Conservation (phyloP, 1,140 invertebrate species). For the Coelopa frigida region DNA sequence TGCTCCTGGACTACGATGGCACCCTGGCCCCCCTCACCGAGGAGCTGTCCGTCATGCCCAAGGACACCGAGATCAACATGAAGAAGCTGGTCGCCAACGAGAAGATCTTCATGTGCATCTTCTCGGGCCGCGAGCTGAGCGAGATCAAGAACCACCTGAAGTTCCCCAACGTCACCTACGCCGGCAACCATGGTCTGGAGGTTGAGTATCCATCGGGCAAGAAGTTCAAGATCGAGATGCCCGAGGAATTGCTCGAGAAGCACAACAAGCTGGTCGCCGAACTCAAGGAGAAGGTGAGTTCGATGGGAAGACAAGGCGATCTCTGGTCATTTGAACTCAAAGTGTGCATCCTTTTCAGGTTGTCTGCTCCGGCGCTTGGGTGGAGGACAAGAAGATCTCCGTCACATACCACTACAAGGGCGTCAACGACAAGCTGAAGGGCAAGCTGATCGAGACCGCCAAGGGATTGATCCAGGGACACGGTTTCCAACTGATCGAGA, state of each 20-base stretch:
- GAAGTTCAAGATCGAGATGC: slow-evolving; percentile 89
- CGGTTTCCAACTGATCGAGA: slow-evolving; percentile 69
- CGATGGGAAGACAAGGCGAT: neutral
- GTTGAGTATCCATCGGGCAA: slow-evolving; percentile 83
- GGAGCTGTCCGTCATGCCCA: slow-evolving; percentile 73
- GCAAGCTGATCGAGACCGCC: slow-evolving; percentile 59
- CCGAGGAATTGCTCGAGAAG: slow-evolving; percentile 73
- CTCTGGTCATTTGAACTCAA: neutral
- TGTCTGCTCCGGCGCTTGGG: slow-evolving; percentile 80
- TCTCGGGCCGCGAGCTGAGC: slow-evolving; percentile 75
- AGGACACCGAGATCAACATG: slow-evolving; percentile 76
- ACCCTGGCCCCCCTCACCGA: slow-evolving; percentile 82
- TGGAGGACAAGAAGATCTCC: slow-evolving; percentile 83
- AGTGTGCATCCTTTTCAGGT: slow-evolving; percentile 47
- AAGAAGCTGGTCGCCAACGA: slow-evolving; percentile 75
- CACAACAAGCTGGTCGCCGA: slow-evolving; percentile 67
- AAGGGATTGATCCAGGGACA: slow-evolving; percentile 63
- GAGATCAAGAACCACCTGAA: slow-evolving; percentile 85
- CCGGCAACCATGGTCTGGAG: slow-evolving; percentile 83
- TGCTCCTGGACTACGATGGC: slow-evolving; percentile 84
- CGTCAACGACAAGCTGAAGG: slow-evolving; percentile 60
- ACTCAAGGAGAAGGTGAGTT: slow-evolving; percentile 67
- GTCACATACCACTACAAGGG: slow-evolving; percentile 84
- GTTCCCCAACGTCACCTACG: slow-evolving; percentile 85
- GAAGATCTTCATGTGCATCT: slow-evolving; percentile 79